Conservation (phyloP, 2,797 vertebrate species). For the Peromyscus aztecus region DNA sequence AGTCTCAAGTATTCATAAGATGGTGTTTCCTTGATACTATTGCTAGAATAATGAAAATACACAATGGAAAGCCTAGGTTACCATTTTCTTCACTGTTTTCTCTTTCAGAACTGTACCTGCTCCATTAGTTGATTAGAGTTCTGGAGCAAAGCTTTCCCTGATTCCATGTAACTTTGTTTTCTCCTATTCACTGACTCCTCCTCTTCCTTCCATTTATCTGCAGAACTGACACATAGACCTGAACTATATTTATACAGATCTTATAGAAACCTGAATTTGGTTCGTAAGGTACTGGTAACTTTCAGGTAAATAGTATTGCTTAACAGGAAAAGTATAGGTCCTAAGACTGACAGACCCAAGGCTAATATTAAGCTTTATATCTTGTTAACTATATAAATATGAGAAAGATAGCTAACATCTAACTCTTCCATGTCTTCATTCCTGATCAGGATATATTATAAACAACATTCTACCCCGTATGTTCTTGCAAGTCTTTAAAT, state of each 20-base stretch:
- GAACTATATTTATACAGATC: constrained; percentile 17
- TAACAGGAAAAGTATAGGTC: not conserved
- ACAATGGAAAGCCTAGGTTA: not conserved
- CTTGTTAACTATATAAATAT: not conserved
- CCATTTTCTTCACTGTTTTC: not conserved
- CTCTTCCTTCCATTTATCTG: not conserved
- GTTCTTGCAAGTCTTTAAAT: not conserved
- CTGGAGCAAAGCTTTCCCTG: not conserved
- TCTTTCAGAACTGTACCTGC: not conserved
- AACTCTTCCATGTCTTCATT: not conserved
- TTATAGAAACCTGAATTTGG: not conserved
- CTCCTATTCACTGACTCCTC: not conserved
- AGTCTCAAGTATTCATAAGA: constrained; percentile 38
- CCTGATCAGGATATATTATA: not conserved
- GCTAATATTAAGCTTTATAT: not conserved
- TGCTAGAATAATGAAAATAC: constrained; percentile 26
- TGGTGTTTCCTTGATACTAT: not conserved
- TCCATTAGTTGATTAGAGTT: not conserved
- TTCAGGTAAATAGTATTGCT: not conserved
- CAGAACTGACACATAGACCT: not conserved
- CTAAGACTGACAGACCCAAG: not conserved
- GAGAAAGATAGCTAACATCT: not conserved
- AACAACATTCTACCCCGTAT: not conserved
- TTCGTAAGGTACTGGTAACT: constrained; percentile 21
- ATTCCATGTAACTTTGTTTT: constrained; percentile 19